These are phyloP conservation scores for Graptemys geographica DNA, from an alignment of 2,797 vertebrate species.

Conservation along the genomic window DNA sequence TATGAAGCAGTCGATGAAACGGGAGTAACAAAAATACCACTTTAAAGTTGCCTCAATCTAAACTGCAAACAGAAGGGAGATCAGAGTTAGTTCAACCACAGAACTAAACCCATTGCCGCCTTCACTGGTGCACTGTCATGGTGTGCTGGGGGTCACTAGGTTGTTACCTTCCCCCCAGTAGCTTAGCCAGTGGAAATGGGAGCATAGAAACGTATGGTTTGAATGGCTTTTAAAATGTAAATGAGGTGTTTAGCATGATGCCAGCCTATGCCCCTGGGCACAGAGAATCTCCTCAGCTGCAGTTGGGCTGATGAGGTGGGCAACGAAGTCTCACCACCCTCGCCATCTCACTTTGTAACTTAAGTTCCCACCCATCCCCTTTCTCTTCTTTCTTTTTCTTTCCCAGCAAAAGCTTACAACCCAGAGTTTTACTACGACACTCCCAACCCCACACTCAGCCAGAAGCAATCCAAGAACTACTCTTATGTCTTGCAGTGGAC, in stretches of 20 bases:
- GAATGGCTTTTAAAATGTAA: neutral
- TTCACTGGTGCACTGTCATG: neutral
- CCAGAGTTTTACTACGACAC: constrained; percentile 99
- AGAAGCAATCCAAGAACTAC: constrained; percentile 94
- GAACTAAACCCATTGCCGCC: constrained; percentile 2
- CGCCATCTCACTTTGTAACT: constrained; percentile 30
- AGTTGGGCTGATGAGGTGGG: neutral
- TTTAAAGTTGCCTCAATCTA: constrained; percentile 41
- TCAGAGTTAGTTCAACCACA: constrained; percentile 28
- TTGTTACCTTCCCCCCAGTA: constrained; percentile 4
- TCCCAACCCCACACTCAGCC: constrained; percentile 92
- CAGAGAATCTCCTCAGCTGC: neutral
- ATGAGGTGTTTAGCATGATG: neutral
- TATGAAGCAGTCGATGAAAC: constrained; percentile 58
- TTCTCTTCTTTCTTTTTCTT: neutral
- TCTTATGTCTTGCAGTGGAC: constrained; percentile 98
- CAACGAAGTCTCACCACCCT: constrained; percentile 14
- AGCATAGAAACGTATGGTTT: neutral
- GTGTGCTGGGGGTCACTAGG: neutral
- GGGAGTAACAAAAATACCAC: constrained; percentile 24
- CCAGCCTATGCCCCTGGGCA: neutral
- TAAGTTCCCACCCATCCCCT: constrained; percentile 45
- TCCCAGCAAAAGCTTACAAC: constrained; percentile 91
- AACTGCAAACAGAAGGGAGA: constrained; percentile 44
- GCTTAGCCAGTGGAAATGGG: constrained; percentile 19